A percentile compares a stretch with the other conserved stretches of the same genome.
These are phyloP conservation scores for Dromiciops gliroides DNA, from an alignment of 2,113 vertebrate species.

Conservation along the genomic window DNA sequence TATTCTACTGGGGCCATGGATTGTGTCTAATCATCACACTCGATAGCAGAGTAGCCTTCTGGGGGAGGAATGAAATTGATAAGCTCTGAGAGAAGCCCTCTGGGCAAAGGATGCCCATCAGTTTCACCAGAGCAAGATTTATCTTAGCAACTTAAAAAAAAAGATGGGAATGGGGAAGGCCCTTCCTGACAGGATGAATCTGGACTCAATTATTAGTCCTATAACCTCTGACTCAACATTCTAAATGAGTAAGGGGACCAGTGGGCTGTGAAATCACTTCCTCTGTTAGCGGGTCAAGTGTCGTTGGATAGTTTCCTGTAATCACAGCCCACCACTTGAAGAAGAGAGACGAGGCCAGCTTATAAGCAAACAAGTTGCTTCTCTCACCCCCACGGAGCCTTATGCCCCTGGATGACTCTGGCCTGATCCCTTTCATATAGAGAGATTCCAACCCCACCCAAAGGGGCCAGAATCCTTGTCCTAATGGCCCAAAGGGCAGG, in stretches of 20 bases:
- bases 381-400: slow-evolving; percentile 14
- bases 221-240: slow-evolving; percentile 67
- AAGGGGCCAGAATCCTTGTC: slow-evolving; percentile 30
- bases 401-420: slow-evolving; percentile 35
- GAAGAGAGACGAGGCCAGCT: not conserved
- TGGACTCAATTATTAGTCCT: slow-evolving; percentile 64
- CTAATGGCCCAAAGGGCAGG: slow-evolving; percentile 28
- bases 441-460: slow-evolving; percentile 2
- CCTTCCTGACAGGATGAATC: slow-evolving; percentile 53
- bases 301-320: slow-evolving; percentile 55
- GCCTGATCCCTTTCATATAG: not conserved
- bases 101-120: not conserved
- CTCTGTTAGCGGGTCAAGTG: slow-evolving; percentile 63
- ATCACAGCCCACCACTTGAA: slow-evolving; percentile 34
- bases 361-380: slow-evolving; percentile 24
- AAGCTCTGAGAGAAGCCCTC: slow-evolving; percentile 1
- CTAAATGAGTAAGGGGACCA: slow-evolving; percentile 59
- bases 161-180: not conserved
- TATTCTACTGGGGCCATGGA: slow-evolving; percentile 46
- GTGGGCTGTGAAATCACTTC: slow-evolving; percentile 72
- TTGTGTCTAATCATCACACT: slow-evolving; percentile 30
- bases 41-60: slow-evolving; percentile 36
- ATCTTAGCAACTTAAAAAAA: slow-evolving; percentile 19
- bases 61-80: slow-evolving; percentile 33
- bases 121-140: slow-evolving; percentile 34